Evolutionary conservation across 2,113 vertebrate genomes (phyloP), one percentile per base, ranked within the genome.

Genomic region (Triplophysa rosa): DNA sequence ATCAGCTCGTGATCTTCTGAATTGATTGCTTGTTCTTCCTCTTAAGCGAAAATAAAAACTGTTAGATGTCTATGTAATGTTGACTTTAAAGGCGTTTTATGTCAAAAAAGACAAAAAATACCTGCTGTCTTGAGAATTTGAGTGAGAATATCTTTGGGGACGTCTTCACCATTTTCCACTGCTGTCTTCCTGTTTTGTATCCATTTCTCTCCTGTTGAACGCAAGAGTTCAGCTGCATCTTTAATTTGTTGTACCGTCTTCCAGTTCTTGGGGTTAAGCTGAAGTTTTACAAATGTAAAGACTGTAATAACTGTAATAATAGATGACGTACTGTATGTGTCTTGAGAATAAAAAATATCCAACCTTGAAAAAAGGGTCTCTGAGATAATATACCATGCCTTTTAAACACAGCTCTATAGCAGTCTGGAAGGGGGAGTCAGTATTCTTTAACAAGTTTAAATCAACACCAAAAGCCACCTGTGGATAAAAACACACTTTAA

Each of bases 391-490:
- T 0, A 86, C 24, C 89, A 96, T 88, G 1, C 95, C 96, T 80
- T 92, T 93, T 71, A 97, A 59, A 82, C 93, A 86, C 14, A 66
- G 78, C 5, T 91, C 90, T 23, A 97, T 93, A 9, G 95, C 95
- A 0, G 84, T 89, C 0, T 95, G 94, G 61, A 98, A 91, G 16
- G 91, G 89, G 0, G 89, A 91, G 73, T 90, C 89, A 16, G 74
- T 86, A 0, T 90, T 83, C 0, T 76, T 81, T 73, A 95, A 68
- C 12, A 93, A 88, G 4, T 95, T 91, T 75, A 96, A 86, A 76
- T 98, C 95, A 85, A 96, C 91, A 17, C 95, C 95, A 65, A 98
- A 98, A 0, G 93, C 95, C 45, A 93, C 93, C 96, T 97, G 82
- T 40, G 16, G 26, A 75, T 52, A 37, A 67, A 62, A 33, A 52